These are phyloP conservation scores for Mythimna pallens DNA, from an alignment of 2,888 invertebrate species.

Conservation along the genomic window DNA sequence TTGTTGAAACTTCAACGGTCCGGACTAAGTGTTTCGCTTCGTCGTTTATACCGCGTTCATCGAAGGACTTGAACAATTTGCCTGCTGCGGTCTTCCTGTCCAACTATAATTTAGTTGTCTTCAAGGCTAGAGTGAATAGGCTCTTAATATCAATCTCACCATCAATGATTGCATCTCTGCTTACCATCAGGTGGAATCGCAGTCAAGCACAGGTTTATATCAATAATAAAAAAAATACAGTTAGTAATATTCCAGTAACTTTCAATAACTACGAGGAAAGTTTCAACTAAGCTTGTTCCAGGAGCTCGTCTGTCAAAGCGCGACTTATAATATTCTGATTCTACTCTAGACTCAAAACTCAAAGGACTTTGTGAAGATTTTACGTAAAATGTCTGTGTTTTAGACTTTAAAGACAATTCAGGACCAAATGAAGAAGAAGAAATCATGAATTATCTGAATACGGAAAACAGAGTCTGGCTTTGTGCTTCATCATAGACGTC, in stretches of 20 bases:
- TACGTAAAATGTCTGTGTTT: background rate
- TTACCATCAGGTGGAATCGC: too few relatives aligned
- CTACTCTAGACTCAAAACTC: background rate
- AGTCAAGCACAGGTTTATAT: too few relatives aligned
- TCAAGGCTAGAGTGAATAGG: too few relatives aligned
- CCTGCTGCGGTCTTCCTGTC: too few relatives aligned
- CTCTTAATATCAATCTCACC: too few relatives aligned
- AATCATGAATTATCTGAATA: background rate
- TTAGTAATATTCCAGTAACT: background rate
- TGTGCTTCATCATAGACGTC: background rate
- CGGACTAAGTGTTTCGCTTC: too few relatives aligned
- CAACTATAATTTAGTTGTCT: too few relatives aligned
- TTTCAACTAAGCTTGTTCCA: conserved; percentile 19
- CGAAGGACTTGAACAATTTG: too few relatives aligned
- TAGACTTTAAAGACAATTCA: background rate
- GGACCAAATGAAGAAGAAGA: background rate
- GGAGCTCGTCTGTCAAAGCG: conserved; percentile 4
- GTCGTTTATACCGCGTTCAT: too few relatives aligned
- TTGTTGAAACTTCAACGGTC: too few relatives aligned
- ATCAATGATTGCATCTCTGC: too few relatives aligned
- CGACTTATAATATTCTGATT: conserved; percentile 16
- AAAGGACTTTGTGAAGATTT: conserved; percentile 8
- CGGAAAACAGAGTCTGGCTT: background rate
- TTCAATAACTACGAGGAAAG: conserved; percentile 2
- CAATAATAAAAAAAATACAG: background rate